Evolutionary conservation across 2,797 vertebrate genomes (phyloP), one percentile per base, ranked within the genome.

Genomic region (Knipowitschia caucasica): DNA sequence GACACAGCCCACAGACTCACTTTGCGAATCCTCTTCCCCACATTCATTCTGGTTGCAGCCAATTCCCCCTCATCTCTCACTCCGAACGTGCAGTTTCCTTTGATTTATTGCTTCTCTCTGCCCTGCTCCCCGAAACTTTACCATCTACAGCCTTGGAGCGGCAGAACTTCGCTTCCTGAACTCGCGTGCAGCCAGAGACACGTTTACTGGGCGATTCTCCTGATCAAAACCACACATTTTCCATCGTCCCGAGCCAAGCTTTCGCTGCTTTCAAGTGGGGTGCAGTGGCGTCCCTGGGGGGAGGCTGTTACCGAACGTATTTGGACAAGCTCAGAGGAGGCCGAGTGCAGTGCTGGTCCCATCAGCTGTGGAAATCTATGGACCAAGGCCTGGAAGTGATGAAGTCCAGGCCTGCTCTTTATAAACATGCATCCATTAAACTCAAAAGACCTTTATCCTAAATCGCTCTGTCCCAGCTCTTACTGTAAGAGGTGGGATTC

Each of bases 221-320:
- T 77, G 64, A 81, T 82, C 71, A 79, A 83, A 83, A 81, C 69
- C 71, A 68, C 72, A 84, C 46, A 82, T 85, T 88, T 88, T 85
- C 82, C 83, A 84, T 54, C 78, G 69, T 56, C 24, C 56, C 39
- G 59, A 74, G 82, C 82, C 82, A 86, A 83, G 54, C 24, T 60
- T 59, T 50, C 52, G 57, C 73, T 67, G 74, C 63, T 78, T 80
- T 76, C 57, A 73, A 74, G 60, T 60, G 50, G 27, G 47, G 42
- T 52, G 52, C 52, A 59, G 46, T n/a, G n/a, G n/a, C n/a, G n/a
- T 51, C 59, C 51, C 36, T 9, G 54, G 55, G 39, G 68, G 51
- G 58, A 73, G 60, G 53, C 45, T 70, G 36, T 39, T 3, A n/a
- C n/a, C 26, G 53, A 53, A 45, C 17, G 67, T 45, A 56, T 71